Evolutionary conservation across 2,888 invertebrate genomes (phyloP).

Genomic region (Nomada ferruginata): DNA sequence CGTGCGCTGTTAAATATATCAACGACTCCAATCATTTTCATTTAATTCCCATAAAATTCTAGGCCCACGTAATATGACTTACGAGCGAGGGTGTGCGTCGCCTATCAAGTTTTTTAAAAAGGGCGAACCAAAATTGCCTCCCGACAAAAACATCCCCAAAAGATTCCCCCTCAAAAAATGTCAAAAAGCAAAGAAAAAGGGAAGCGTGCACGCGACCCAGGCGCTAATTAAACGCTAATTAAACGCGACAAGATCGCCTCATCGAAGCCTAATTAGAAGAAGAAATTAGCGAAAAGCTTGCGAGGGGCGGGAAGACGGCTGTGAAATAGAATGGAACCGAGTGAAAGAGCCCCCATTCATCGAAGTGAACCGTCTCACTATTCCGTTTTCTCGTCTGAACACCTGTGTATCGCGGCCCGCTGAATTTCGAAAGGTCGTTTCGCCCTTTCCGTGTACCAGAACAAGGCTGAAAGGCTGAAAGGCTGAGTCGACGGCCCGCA

Average conservation of each 20-base stretch:
- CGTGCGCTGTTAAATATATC: too few relatives aligned
- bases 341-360: slow-evolving; percentile 5
- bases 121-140: too few relatives aligned
- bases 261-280: slow-evolving; percentile 36
- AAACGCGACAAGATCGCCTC: not conserved
- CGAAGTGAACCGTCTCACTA: slow-evolving; percentile 25
- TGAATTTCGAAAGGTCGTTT: slow-evolving; percentile 49
- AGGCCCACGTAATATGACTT: too few relatives aligned
- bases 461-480: slow-evolving; percentile 30
- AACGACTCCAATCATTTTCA: too few relatives aligned
- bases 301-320: not conserved
- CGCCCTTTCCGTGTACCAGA: slow-evolving; percentile 16
- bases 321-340: not conserved
- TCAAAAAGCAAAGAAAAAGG: not conserved
- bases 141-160: too few relatives aligned
- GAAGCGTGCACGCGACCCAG: not conserved
- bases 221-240: slow-evolving; percentile 1
- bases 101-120: too few relatives aligned
- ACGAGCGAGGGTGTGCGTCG: too few relatives aligned
- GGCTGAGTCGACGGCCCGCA: slow-evolving; percentile 22
- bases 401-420: not conserved
- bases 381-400: slow-evolving; percentile 1
- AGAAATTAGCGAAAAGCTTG: slow-evolving; percentile 17
- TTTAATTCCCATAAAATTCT: too few relatives aligned
- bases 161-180: too few relatives aligned